Base-by-base conservation (phyloP, 2,888 invertebrate genomes). In the Cephus spinipes region DNA sequence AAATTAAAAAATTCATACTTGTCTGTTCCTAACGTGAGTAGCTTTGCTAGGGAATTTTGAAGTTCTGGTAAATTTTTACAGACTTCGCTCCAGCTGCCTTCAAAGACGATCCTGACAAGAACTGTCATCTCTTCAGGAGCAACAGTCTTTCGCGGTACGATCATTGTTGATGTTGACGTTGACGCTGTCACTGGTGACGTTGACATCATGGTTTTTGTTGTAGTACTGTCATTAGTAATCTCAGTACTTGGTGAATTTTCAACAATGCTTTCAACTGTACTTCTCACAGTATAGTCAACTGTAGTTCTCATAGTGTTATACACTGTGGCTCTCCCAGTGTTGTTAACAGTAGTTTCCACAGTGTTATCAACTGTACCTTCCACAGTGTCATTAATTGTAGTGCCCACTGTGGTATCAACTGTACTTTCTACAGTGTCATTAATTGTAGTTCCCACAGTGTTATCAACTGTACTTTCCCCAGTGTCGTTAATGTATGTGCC, bases 21-120 rank as follows among this genome's bases (percentile, higher is more conserved):
- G 23, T 89, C 84, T 4, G 81, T 77, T 23, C 82, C 84, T 12
- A 74, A 77, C 74, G 84, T 85, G 75, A 88, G 34, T 34, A 90
- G 79, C 4, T 89, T 82, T 6, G 88, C 89, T 30, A 91, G 81
- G 1, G 83, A 81, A 68, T 82, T 80, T 11, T 81, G 85, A 12
- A 91, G 76, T 12, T 80, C 77, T 4, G 83, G 79, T 36, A 89
- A 79, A n/a, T 85, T 84, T 12, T 82, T 82, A 33, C 91, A 91
- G 32, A 91, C 85, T 11, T 90, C 88, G 3, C 77, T 73, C 85
- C 85, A 82, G 40, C 77, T 85, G 12, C 88, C 88, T 12, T 90
- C 88, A 71, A 91, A 85, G 33, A 88, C 83, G 31, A 91, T 88
- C 69, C 85, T 87, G 11, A 90, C 89, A 11, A 90, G 73, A 23